Evolutionary conservation across 2,113 vertebrate genomes (phyloP).

Genomic region (Pangasianodon gigas): DNA sequence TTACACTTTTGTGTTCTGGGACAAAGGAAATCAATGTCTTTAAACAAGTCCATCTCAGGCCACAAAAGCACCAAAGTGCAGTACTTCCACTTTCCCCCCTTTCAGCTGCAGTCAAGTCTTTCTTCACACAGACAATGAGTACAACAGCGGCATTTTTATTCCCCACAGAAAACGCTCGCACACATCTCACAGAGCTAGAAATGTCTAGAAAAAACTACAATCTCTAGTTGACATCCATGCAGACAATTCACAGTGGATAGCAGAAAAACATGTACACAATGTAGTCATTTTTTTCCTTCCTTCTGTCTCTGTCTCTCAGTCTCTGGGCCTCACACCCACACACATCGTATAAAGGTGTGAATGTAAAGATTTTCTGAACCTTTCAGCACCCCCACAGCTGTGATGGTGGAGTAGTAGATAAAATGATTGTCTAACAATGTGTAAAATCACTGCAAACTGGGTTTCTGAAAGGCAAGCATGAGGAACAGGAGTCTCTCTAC

Average conservation of each 20-base stretch:
- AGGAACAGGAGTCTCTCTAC: not conserved
- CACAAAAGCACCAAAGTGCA: conserved; percentile 41
- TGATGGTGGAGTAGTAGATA: conserved; percentile 9
- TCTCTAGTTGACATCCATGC: conserved; percentile 31
- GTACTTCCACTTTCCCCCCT: conserved; percentile 28
- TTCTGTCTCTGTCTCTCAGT: not conserved
- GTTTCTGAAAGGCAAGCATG: not conserved
- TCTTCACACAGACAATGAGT: conserved; percentile 14
- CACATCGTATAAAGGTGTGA: conserved; percentile 14
- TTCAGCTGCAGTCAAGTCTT: conserved; percentile 28
- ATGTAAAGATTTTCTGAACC: conserved; percentile 34
- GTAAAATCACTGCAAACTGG: conserved; percentile 26
- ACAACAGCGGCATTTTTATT: conserved; percentile 39
- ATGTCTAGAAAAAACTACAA: conserved; percentile 13
- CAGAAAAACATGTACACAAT: conserved; percentile 4
- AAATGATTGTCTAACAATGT: conserved; percentile 27
- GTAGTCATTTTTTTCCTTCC: not conserved
- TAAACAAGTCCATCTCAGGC: conserved; percentile 50
- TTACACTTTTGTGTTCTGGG: conserved; percentile 51
- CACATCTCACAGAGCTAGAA: conserved; percentile 25
- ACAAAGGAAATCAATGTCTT: conserved; percentile 55
- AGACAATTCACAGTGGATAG: conserved; percentile 18
- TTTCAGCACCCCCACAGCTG: conserved; percentile 30
- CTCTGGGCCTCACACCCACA: not conserved
- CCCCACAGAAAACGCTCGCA: conserved; percentile 27